Base-by-base conservation (phyloP, 2,113 vertebrate species). In the Elephantulus edwardii region DNA sequence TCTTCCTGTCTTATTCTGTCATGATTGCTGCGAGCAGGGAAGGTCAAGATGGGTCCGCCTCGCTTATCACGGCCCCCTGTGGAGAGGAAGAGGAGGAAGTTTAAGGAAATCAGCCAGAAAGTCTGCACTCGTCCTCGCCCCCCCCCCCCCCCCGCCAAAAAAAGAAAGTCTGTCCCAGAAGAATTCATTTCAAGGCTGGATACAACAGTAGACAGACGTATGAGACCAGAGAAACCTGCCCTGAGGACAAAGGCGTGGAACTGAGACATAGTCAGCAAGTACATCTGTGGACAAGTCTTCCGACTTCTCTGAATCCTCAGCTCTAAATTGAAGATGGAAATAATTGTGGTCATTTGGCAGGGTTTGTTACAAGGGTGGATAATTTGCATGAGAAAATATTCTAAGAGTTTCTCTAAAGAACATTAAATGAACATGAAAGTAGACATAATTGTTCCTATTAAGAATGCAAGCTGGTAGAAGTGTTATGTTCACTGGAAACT, bases 1-100 rank as follows among this genome's bases (percentile, higher is more conserved):
- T 99, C 99, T 95, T 99, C 99, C 93, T 99, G 99, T 95, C 99
- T 98, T 99, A 99, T 99, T 98, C 99, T 98, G 98, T 99, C 99
- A 26, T 99, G 99, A 98, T 99, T 99, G 96, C 99, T 99, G 84
- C 99, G 97, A 90, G 99, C 98, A 80, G 99, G 99, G 96, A 99
- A 99, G 58, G 98, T 99, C 97, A 99, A 95, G 96, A 99, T 99
- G 35, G 99, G 99, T 93, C 99, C 99, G 52, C 99, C 99, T 98
- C 99, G 97, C 96, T 99, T 99, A 96, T 99, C 99, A 93, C 99
- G 98, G 90, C 99, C 99, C 96, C 99, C 99, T 99, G 97, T 9
- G 85, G 89, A 91, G 52, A 97, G 95, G 77, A 92, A 96, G 50
- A 70, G n/a, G 68, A 88, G 44, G 20, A 22, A 70, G 3, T 52